Conservation (phyloP, 2,113 vertebrate genomes). For the Alosa alosa region DNA sequence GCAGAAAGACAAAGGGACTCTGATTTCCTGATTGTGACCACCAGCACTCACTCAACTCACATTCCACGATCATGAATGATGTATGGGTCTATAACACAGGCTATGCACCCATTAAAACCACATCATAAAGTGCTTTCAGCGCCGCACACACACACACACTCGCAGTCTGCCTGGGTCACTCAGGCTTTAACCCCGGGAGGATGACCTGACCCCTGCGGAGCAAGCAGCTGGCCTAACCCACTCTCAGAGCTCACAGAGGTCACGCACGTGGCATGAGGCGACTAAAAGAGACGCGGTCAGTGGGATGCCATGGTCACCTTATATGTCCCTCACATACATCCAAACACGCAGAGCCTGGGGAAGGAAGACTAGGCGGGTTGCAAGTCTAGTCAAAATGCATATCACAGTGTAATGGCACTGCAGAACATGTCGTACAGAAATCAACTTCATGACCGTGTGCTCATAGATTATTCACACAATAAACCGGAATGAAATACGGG, state of each 20-base stretch:
- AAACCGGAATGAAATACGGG: no score
- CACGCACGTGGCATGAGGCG: background rate
- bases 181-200: conserved; percentile 27
- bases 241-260: conserved; percentile 19
- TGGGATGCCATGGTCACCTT: background rate
- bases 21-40: background rate
- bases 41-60: background rate
- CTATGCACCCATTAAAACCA: conserved; percentile 20
- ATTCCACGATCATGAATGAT: background rate
- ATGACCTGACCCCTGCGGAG: conserved; percentile 44
- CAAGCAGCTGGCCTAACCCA: conserved; percentile 49
- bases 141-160: conserved; percentile 16
- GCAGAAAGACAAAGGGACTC: background rate
- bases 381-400: background rate
- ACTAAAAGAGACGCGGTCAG: background rate
- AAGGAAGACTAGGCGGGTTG: background rate
- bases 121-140: conserved; percentile 22
- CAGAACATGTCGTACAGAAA: no score
- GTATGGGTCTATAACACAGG: background rate
- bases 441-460: no score
- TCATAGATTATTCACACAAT: no score
- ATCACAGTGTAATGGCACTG: background rate
- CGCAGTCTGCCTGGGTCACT: conserved; percentile 6
- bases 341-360: background rate
- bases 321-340: background rate